Evolutionary conservation across 2,888 invertebrate species (phyloP).

Genomic region (Melanophora roralis): DNA sequence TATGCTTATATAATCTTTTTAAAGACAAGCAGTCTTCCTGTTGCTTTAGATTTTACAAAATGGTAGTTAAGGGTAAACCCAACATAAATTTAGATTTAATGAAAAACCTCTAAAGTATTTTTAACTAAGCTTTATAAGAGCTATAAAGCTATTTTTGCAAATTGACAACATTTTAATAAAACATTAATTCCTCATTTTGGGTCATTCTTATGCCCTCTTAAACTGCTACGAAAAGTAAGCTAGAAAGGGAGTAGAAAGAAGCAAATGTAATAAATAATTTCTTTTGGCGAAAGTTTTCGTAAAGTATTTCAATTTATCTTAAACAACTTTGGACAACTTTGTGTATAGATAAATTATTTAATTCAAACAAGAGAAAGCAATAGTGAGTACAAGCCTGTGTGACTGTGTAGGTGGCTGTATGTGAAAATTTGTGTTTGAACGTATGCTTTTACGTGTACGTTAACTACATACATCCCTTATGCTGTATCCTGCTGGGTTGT

Average conservation of each 20-base stretch:
- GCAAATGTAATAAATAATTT: not conserved
- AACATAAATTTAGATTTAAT: not conserved
- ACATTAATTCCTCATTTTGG: not conserved
- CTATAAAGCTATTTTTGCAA: too few species aligned
- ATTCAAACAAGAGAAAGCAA: not conserved
- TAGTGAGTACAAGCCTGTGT: too few species aligned
- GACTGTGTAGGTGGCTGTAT: too few species aligned
- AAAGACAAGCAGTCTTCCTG: not conserved
- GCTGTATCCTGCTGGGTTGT: not conserved
- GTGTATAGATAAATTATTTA: constrained; percentile 10
- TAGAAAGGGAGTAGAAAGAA: not conserved
- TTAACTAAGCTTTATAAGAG: not conserved
- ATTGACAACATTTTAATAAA: too few species aligned
- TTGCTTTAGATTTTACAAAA: constrained; percentile 18
- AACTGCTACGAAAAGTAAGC: not conserved
- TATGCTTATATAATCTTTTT: constrained; percentile 42
- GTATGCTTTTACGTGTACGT: not conserved
- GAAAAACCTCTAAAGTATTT: not conserved
- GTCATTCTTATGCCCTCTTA: not conserved
- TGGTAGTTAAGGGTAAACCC: not conserved
- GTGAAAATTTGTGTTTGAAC: too few species aligned
- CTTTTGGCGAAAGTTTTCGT: not conserved
- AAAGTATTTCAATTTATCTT: constrained; percentile 48
- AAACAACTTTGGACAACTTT: constrained; percentile 11
- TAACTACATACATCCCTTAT: not conserved